These are phyloP conservation scores for Bembecia ichneumoniformis DNA, from an alignment of 2,888 invertebrate genomes.

Conservation along the genomic window DNA sequence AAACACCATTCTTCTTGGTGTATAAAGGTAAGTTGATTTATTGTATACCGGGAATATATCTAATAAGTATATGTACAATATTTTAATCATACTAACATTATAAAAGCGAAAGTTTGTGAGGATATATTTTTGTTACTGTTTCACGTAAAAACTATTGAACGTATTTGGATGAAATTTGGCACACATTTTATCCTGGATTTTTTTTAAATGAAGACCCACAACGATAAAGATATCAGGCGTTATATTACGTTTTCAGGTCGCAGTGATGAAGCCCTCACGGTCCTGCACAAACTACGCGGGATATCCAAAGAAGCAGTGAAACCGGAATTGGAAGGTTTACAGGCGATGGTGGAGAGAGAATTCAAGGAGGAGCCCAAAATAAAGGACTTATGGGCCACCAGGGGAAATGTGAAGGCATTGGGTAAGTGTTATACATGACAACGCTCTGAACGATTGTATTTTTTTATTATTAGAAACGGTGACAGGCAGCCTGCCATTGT, in stretches of 20 bases:
- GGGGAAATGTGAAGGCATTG: slow-evolving; percentile 80
- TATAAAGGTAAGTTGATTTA: slow-evolving; percentile 56
- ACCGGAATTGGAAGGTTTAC: slow-evolving; percentile 69
- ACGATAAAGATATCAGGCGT: too few species aligned
- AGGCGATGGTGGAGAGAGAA: slow-evolving; percentile 47
- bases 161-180: too few species aligned
- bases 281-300: slow-evolving; percentile 78
- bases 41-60: too few species aligned
- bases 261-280: slow-evolving; percentile 73
- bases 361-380: slow-evolving; percentile 50
- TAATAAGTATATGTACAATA: neutral
- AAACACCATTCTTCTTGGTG: slow-evolving; percentile 83
- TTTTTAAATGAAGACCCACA: too few species aligned
- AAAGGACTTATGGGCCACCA: slow-evolving; percentile 76
- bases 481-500: too few species aligned
- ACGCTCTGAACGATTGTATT: neutral
- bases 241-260: slow-evolving; percentile 35
- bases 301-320: slow-evolving; percentile 71
- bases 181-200: too few species aligned
- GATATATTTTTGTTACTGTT: too few species aligned
- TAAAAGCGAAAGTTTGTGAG: too few species aligned
- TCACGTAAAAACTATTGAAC: too few species aligned
- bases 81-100: too few species aligned
- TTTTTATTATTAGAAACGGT: too few species aligned
- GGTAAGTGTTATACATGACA: slow-evolving; percentile 32